These are phyloP conservation scores for Tetramorium alpestre DNA, from an alignment of 1,140 invertebrate species.

Conservation along the genomic window DNA sequence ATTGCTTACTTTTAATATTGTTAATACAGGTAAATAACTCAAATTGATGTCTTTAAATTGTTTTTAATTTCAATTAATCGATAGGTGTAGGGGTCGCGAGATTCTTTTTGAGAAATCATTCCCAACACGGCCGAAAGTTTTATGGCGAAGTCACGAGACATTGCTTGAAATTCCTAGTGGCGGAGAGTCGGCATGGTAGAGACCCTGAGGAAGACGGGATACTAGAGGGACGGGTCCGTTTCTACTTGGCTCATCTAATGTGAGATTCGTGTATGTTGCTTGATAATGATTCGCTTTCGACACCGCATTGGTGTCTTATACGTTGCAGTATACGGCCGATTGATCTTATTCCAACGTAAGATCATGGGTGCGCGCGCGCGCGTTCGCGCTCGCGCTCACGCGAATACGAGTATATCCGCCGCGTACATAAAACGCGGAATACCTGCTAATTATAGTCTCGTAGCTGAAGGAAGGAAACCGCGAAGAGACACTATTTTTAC, in stretches of 20 bases:
- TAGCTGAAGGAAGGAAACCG: conserved; percentile 80
- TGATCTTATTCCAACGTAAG: conserved; percentile 58
- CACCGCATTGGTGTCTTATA: conserved; percentile 3
- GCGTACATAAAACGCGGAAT: conserved; percentile 77
- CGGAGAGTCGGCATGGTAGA: conserved; percentile 24
- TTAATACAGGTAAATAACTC: not conserved
- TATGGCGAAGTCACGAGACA: not conserved
- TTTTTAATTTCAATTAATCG: not conserved
- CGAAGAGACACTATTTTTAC: conserved; percentile 81
- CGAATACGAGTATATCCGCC: conserved; percentile 77
- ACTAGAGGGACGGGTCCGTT: conserved; percentile 20
- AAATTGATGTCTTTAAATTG: not conserved
- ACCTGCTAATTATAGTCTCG: conserved; percentile 80
- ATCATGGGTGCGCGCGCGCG: conserved; percentile 48
- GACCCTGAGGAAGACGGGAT: conserved; percentile 24
- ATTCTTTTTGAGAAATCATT: not conserved
- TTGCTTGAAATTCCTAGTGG: conserved; percentile 9
- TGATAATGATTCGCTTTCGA: conserved; percentile 52
- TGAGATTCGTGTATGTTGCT: conserved; percentile 69
- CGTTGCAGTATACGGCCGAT: conserved; percentile 47
- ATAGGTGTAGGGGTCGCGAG: not conserved
- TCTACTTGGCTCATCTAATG: conserved; percentile 70
- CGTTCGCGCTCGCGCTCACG: conserved; percentile 57
- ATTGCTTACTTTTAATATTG: not conserved
- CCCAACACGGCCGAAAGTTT: not conserved